Evolutionary conservation across 2,888 invertebrate genomes (phyloP).

Genomic region (Drosophila lacicola): DNA sequence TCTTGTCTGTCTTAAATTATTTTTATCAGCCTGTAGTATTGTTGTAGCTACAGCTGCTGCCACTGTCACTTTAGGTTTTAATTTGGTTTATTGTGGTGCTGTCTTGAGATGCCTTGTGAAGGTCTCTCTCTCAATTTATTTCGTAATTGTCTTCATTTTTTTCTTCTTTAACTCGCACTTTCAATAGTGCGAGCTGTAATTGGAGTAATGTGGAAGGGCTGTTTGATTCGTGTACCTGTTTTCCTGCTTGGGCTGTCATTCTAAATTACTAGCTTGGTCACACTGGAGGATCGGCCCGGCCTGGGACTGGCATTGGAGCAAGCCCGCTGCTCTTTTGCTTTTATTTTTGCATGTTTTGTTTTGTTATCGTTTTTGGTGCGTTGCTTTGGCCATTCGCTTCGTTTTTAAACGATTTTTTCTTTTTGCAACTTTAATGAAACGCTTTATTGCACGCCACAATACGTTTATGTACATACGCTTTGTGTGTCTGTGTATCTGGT

Average conservation of each 20-base stretch:
- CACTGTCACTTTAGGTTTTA: conserved; percentile 68
- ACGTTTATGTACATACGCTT: conserved; percentile 14
- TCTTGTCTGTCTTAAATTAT: conserved; percentile 51
- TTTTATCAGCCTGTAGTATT: conserved; percentile 64
- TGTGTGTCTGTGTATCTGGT: conserved; percentile 50
- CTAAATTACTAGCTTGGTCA: conserved; percentile 36
- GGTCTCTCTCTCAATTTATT: conserved; percentile 65
- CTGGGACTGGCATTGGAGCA: conserved; percentile 35
- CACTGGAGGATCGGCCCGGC: conserved; percentile 8
- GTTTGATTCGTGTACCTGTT: neutral
- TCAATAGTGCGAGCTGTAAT: conserved; percentile 48
- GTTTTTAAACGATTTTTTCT: conserved; percentile 30
- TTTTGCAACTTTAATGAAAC: conserved; percentile 65
- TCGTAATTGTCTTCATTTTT: conserved; percentile 60
- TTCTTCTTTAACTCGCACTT: conserved; percentile 19
- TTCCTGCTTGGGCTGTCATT: conserved; percentile 30
- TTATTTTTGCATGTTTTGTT: conserved; percentile 39
- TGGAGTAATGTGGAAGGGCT: conserved; percentile 48
- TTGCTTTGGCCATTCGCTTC: conserved; percentile 23
- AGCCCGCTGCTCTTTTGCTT: conserved; percentile 7
- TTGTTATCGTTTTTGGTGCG: conserved; percentile 39
- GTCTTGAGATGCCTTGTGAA: conserved; percentile 61
- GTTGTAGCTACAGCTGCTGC: conserved; percentile 41
- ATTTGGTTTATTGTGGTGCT: conserved; percentile 76
- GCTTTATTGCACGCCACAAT: conserved; percentile 60